Percentiles rank a stretch among this genome's conserved stretches.
Conservation (phyloP, 1,140 invertebrate genomes). For the Drosophila baimaii region DNA sequence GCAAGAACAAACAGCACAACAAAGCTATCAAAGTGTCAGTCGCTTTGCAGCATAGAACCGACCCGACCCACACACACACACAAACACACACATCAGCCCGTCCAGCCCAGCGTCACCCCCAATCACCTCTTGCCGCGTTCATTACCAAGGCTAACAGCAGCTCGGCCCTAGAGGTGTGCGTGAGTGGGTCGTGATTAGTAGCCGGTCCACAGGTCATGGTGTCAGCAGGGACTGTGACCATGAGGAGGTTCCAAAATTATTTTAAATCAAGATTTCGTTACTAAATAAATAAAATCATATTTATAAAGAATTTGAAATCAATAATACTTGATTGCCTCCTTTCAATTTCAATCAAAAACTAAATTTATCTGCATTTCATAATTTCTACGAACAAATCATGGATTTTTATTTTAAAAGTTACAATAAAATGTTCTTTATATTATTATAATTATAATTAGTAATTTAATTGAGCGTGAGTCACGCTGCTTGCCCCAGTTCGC, state of each 20-base stretch:
- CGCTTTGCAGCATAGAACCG: constrained; percentile 62
- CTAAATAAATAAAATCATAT: neutral
- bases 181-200: constrained; percentile 11
- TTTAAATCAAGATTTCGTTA: neutral
- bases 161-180: constrained; percentile 27
- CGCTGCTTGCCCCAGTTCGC: neutral
- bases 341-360: neutral
- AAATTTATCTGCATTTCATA: no score
- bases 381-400: neutral
- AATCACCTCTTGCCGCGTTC: constrained; percentile 37
- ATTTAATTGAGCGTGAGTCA: constrained; percentile 11
- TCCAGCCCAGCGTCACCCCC: constrained; percentile 6
- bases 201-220: neutral
- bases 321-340: no score
- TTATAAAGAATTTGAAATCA: neutral
- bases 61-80: neutral
- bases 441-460: neutral
- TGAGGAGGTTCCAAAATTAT: no score
- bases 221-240: neutral
- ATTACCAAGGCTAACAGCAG: constrained; percentile 64
- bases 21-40: constrained; percentile 65
- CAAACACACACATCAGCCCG: constrained; percentile 4
- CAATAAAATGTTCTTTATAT: neutral
- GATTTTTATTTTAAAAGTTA: neutral
- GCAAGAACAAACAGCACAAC: constrained; percentile 54